Base-by-base conservation (phyloP, 35 echinoderm and acorn worm species). In the Antedon bifida region DNA sequence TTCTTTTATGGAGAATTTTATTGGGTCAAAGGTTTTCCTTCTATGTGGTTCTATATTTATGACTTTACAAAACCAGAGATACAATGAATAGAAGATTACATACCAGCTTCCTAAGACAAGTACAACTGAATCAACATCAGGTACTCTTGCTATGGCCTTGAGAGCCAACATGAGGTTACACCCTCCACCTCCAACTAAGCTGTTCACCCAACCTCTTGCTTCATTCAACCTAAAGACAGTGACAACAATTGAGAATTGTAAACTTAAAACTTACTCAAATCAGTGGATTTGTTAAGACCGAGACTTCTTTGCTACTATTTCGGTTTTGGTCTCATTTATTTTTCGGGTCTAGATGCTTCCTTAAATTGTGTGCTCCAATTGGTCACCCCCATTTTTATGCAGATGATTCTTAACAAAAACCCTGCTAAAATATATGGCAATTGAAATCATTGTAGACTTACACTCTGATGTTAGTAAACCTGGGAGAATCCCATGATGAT, bases 401-500 rank as follows among this genome's bases (percentile, higher is more conserved):
- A n/a, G n/a, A n/a, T n/a, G n/a, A n/a, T n/a, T n/a, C n/a, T n/a
- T n/a, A n/a, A n/a, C n/a, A n/a, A n/a, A n/a, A n/a, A n/a, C n/a
- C n/a, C n/a, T n/a, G n/a, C n/a, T n/a, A n/a, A n/a, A n/a, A n/a
- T n/a, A n/a, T n/a, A n/a, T n/a, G n/a, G n/a, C n/a, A n/a, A n/a
- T n/a, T n/a, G n/a, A n/a, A n/a, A n/a, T n/a, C n/a, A n/a, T n/a
- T n/a, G n/a, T 34, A 0, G 26, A 92, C 95, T 99, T 90, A 99
- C 95, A 99, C 75, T 90, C 95, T 82, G 36, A 92, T 85, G 31
- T 99, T 99, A 78, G 86, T 85, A 88, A 90, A 99, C 88, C 91
- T 90, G 8, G 95, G 95, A 38, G 87, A 84, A 36, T 83, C 85
- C 95, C 95, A 99, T 9, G 91, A 80, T 8, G 90, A n/a, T 32